Base-by-base conservation (phyloP, 2,888 invertebrate species). In the Latrodectus elegans region DNA sequence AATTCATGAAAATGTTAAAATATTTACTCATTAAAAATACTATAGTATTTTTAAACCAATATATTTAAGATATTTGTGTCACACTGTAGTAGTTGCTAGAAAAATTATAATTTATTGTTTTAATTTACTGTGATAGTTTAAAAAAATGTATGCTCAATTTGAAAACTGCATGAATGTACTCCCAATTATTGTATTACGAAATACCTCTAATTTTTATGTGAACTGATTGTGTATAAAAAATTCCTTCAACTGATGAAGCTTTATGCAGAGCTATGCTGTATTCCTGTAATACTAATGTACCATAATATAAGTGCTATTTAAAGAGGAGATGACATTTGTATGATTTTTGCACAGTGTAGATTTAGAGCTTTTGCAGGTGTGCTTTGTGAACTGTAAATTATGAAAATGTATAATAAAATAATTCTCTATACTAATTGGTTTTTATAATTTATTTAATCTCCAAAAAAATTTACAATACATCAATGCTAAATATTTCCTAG, bases 251-350 rank as follows among this genome's bases (percentile, higher is more conserved):
- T 68, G 22, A 75, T 70, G 73, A 86, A 81, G 76, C 73, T 86
- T 77, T 26, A 53, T 72, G 51, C 80, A 75, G 77, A 87, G 86
- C 86, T 87, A 87, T 81, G 81, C 86, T 87, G 72, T 87, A 77
- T 76, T 71, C n/a, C 76, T 87, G 38, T 79, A 73, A 64, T 75
- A 85, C 72, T 77, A 76, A 65, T 86, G 86, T 87, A 68, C 60
- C 70, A 65, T 83, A 76, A 70, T 12, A 60, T 15, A 60, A 60
- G 60, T 60, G 60, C 60, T 60, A 60, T 60, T 38, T 60, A 11
- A 65, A 64, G 38, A 51, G 11, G 53, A 64, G 60, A 78, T 22
- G 15, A 70, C 68, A 55, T 55, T 26, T n/a, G 53, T 11, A 81
- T 22, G 11, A 68, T 72, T 71, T 73, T 81, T 87, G 86, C 86